phyloP scores from a whole-genome alignment of 2,113 vertebrate genomes.

The Poecilia latipinna region DNA sequence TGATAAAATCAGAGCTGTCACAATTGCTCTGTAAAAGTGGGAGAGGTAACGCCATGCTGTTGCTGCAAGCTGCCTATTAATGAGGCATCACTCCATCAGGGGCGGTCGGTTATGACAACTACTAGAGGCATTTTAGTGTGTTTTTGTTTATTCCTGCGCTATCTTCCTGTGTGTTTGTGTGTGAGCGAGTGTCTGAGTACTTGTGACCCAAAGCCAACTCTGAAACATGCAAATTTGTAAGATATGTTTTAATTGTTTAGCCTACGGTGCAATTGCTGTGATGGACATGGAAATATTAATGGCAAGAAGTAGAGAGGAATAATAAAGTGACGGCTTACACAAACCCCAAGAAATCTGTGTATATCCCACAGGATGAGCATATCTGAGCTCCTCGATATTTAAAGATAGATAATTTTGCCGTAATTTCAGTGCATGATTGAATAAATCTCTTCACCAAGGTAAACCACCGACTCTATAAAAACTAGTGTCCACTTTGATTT shows the following conservation, averaged over 20 bases:
- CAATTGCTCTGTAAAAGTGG: conserved; percentile 39
- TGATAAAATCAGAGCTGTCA: conserved; percentile 60
- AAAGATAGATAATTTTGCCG: background rate
- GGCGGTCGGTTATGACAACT: conserved; percentile 67
- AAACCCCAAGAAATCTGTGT: background rate
- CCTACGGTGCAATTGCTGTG: conserved; percentile 17
- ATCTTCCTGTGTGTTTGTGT: conserved; percentile 1
- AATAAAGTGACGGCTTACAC: conserved; percentile 20
- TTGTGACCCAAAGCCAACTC: conserved; percentile 40
- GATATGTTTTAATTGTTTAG: conserved; percentile 11
- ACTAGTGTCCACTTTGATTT: too few species aligned
- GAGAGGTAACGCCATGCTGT: conserved; percentile 60
- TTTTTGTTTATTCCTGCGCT: conserved; percentile 24
- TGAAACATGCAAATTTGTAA: conserved; percentile 58
- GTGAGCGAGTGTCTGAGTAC: conserved; percentile 15
- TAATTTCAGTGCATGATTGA: too few species aligned
- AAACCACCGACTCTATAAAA: too few species aligned
- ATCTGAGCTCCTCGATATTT: background rate
- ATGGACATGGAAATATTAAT: conserved; percentile 27
- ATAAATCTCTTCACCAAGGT: too few species aligned
- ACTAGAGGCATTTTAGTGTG: conserved; percentile 55
- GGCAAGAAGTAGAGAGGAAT: conserved; percentile 1
- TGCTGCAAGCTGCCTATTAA: conserved; percentile 67
- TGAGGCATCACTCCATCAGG: conserved; percentile 69
- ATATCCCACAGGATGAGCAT: background rate